Evolutionary conservation across 2,797 vertebrate species (phyloP), one percentile per base, ranked within the genome.

Genomic region (Danio choprae): DNA sequence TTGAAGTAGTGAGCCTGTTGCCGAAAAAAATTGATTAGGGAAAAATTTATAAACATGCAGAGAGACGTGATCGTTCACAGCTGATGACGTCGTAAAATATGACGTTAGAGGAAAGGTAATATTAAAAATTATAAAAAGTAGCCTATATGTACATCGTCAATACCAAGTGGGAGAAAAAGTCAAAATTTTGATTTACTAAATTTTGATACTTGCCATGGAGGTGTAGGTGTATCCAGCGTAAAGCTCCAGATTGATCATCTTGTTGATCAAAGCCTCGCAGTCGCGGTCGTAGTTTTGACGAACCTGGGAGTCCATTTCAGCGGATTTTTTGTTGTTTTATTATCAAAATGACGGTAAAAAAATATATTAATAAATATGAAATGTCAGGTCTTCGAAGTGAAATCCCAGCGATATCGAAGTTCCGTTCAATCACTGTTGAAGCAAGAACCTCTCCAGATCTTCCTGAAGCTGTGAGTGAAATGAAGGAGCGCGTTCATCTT

Each of bases 211-310:
- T 46, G 94, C 95, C 95, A 95, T 95, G 1, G 95, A 96, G 0
- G 93, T 93, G 86, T 95, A 96, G 60, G 91, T 93, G 87, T 96
- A 96, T 0, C 92, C 94, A 4, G 92, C 91, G 7, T 87, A 92
- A 38, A 94, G 75, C 93, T 93, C 94, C 95, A 95, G 88, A 90
- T 96, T 96, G 16, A 94, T 72, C 94, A 95, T 94, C 20, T 90
- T 89, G 91, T 96, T 96, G 84, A 96, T 60, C 78, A 95, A 93
- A 74, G 92, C 94, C 79, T 96, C 95, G 77, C 94, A 94, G 79
- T 95, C 95, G 20, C 89, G 89, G 87, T 94, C 90, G 90, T 93
- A 96, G 87, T 96, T 96, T 91, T 96, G 95, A 78, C 95, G 73
- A 74, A 74, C 20, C 73, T 74, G 73, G 7, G 73, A 74, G 62